A percentile compares a stretch with the other conserved stretches of the same genome.
Conservation (phyloP, 92 coral and sea anemone genomes). For the Porites divaricata region DNA sequence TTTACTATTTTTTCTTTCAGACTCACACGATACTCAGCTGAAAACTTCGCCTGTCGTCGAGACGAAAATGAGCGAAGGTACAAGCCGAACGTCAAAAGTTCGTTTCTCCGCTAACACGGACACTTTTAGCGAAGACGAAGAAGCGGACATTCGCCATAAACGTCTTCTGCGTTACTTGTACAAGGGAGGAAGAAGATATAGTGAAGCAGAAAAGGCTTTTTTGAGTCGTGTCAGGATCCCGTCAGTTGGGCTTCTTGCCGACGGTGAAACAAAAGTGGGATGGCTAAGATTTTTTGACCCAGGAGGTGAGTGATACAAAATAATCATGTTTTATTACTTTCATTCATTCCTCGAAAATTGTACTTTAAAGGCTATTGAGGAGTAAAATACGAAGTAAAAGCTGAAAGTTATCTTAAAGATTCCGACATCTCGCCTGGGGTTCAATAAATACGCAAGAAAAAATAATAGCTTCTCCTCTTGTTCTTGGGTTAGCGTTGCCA, state of each 20-base stretch:
- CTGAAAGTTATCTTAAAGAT: not conserved
- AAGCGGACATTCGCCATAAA: slow-evolving; percentile 65
- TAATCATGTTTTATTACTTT: not conserved
- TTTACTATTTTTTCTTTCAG: not conserved
- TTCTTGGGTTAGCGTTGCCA: not conserved
- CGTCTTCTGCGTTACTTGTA: slow-evolving; percentile 79
- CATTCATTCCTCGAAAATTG: too few relatives aligned
- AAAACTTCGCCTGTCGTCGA: slow-evolving; percentile 1
- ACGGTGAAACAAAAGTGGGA: slow-evolving; percentile 64
- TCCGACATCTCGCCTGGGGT: too few relatives aligned
- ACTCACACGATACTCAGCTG: slow-evolving; percentile 1
- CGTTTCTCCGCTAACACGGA: slow-evolving; percentile 74
- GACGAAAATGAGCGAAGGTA: slow-evolving; percentile 39
- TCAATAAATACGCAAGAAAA: not conserved
- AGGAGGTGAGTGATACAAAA: slow-evolving; percentile 66
- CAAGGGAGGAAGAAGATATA: slow-evolving; percentile 82
- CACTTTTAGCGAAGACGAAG: slow-evolving; percentile 76
- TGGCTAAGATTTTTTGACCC: slow-evolving; percentile 87
- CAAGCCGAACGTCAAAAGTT: slow-evolving; percentile 63
- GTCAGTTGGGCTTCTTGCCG: slow-evolving; percentile 59
- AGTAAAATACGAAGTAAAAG: not conserved
- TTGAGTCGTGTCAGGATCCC: slow-evolving; percentile 87
- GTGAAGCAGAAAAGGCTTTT: slow-evolving; percentile 97
- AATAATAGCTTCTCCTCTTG: not conserved
- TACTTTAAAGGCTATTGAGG: not conserved